Conservation (phyloP, 2,888 invertebrate genomes). For the Phrixothrix hirtus region DNA sequence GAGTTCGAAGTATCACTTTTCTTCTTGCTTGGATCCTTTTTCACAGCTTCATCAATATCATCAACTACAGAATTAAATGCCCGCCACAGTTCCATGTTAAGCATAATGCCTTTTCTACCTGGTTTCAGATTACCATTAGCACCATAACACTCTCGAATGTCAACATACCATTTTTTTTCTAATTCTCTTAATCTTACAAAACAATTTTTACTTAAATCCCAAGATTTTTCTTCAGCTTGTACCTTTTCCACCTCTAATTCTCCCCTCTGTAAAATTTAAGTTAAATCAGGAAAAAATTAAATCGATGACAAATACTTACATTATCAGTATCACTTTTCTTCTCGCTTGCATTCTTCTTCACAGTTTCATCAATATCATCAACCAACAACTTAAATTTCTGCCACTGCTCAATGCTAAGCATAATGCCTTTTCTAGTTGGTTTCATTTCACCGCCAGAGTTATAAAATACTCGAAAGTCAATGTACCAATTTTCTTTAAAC, state of each 20-base stretch:
- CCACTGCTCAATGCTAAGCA: slow-evolving; percentile 78
- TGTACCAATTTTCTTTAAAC: slow-evolving; percentile 81
- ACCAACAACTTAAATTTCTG: slow-evolving; percentile 68
- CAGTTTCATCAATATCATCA: slow-evolving; percentile 70
- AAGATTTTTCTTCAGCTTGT: slow-evolving; percentile 59
- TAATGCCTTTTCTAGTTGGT: slow-evolving; percentile 91
- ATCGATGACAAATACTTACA: slow-evolving; percentile 58
- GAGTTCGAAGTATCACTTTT: too few relatives aligned
- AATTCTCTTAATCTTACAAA: slow-evolving; percentile 81
- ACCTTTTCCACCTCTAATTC: slow-evolving; percentile 52
- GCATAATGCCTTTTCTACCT: slow-evolving; percentile 64
- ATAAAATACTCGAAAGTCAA: slow-evolving; percentile 88
- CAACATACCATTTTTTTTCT: slow-evolving; percentile 80
- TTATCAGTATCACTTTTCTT: slow-evolving; percentile 60
- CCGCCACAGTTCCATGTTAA: slow-evolving; percentile 79
- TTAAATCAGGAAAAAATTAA: slow-evolving; percentile 22
- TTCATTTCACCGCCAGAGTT: slow-evolving; percentile 75
- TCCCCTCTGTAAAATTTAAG: slow-evolving; percentile 57
- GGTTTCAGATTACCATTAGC: slow-evolving; percentile 79
- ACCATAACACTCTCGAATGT: slow-evolving; percentile 85
- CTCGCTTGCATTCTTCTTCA: slow-evolving; percentile 62
- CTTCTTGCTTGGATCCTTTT: too few relatives aligned
- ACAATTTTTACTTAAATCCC: slow-evolving; percentile 78
- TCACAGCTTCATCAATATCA: slow-evolving; percentile 67
- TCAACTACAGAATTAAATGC: slow-evolving; percentile 68